Conservation (phyloP, 2,113 vertebrate genomes). For the Thinocorus orbignyianus region DNA sequence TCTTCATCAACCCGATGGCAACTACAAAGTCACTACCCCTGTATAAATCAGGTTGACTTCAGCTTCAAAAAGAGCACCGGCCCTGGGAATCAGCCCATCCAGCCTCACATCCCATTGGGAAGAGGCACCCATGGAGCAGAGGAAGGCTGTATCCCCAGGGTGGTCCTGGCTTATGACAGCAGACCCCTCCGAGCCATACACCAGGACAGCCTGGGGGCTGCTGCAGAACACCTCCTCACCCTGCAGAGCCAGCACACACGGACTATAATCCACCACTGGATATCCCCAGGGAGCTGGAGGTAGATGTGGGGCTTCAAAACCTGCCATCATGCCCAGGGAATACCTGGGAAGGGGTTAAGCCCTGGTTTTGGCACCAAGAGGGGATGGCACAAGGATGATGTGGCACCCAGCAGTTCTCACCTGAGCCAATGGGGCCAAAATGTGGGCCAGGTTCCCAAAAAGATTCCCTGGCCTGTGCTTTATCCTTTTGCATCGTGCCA, state of each 20-base stretch:
- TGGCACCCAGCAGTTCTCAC: accelerated
- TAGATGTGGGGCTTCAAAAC: not conserved
- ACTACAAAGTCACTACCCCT: not conserved
- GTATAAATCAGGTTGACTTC: not conserved
- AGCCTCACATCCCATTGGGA: not conserved
- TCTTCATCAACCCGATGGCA: not conserved
- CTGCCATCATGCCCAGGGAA: not conserved
- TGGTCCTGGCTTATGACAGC: not conserved
- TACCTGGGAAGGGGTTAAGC: not conserved
- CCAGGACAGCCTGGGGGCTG: not conserved
- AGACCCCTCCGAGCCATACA: not conserved
- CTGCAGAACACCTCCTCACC: not conserved
- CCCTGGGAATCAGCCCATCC: not conserved
- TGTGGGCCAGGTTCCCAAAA: not conserved
- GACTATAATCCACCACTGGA: not conserved
- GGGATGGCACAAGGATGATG: accelerated
- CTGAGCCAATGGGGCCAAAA: not conserved
- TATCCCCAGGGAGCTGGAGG: not conserved
- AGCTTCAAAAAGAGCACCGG: not conserved
- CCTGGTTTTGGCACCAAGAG: not conserved
- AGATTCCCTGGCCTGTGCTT: not conserved
- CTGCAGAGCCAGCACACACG: not conserved
- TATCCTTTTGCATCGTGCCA: not conserved
- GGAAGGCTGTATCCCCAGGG: accelerated
- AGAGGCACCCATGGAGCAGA: accelerated